Base-by-base conservation (phyloP, 2,113 vertebrate species). In the Gulo gulo region DNA sequence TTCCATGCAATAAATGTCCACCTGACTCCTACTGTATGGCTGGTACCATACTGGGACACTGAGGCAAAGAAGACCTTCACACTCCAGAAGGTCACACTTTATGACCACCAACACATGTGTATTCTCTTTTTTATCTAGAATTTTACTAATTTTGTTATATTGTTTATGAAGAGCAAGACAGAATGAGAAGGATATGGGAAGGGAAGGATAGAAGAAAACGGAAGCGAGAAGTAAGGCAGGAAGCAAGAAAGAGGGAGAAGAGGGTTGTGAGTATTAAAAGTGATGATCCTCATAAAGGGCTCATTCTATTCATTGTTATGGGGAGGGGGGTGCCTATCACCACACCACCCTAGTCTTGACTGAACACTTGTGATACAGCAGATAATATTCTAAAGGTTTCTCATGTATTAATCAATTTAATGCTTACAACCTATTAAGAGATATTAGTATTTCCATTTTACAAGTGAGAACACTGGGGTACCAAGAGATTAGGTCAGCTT, bases 121-220 rank as follows among this genome's bases (percentile, higher is more conserved):
- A 36, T 34, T 42, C 69, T 55, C 47, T 71, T 85, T 92, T 73
- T 69, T 13, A 90, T 50, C 36, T 42, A 80, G 36, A 78, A 73
- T 50, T 52, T 61, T 83, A 88, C 80, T 42, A 79, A 23, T 39
- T 65, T 80, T 57, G 31, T 39, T 61, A 74, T 14, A 57, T 4
- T 29, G 26, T 80, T 95, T 87, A 52, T 42, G 45, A 65, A 88
- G 24, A 82, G 21, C 69, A 85, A 45, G 78, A 85, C 34, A 91
- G 59, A 88, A 81, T 36, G 42, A 42, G 47, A 92, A 24, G 29
- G 14, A 76, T n/a, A 18, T 3, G 31, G 31, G 65, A 31, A 55
- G 26, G 36, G 34, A 61, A 67, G 45, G 15, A 88, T 0, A 69
- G 63, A 57, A 57, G 74, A 52, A 86, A 79, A 45, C 4, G 31